A percentile compares a stretch with the other conserved stretches of the same genome.
Evolutionary conservation across 2,797 vertebrate species (phyloP).

Genomic region (Phoebastria nigripes): DNA sequence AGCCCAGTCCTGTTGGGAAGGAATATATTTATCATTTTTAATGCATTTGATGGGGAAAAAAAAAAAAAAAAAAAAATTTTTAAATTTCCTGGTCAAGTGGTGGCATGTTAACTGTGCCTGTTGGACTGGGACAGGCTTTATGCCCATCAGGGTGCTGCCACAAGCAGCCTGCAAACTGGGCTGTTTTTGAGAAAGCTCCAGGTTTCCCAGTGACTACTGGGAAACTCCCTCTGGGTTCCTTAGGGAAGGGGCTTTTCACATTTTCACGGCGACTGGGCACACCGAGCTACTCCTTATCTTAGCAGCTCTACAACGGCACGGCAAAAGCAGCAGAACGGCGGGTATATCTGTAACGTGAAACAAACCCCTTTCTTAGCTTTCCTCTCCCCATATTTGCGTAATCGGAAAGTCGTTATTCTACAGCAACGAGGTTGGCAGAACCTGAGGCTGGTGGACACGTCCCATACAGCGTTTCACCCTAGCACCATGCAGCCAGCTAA

Average conservation of each 20-base stretch:
- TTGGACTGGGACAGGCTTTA: not conserved
- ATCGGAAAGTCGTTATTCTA: not conserved
- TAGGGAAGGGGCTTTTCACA: not conserved
- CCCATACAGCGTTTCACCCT: not conserved
- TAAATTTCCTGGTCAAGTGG: not conserved
- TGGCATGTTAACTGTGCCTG: not conserved
- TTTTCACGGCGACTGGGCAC: not conserved
- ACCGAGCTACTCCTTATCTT: not conserved
- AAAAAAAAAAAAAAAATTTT: no score
- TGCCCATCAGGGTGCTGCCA: not conserved
- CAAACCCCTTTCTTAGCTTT: not conserved
- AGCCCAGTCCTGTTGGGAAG: not conserved
- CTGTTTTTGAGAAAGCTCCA: not conserved
- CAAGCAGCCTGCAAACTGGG: not conserved
- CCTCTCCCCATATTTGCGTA: not conserved
- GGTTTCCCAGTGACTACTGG: not conserved
- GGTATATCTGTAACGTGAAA: not conserved
- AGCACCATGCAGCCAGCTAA: not conserved
- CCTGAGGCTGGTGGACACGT: not conserved
- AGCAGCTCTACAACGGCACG: not conserved
- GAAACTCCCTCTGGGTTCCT: not conserved
- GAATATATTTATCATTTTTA: not conserved
- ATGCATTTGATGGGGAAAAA: not conserved
- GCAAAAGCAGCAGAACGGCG: not conserved
- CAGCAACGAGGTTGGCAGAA: conserved; percentile 18